Evolutionary conservation across 2,888 invertebrate genomes (phyloP), one percentile per base, ranked within the genome.

Genomic region (Heliconius aoede): DNA sequence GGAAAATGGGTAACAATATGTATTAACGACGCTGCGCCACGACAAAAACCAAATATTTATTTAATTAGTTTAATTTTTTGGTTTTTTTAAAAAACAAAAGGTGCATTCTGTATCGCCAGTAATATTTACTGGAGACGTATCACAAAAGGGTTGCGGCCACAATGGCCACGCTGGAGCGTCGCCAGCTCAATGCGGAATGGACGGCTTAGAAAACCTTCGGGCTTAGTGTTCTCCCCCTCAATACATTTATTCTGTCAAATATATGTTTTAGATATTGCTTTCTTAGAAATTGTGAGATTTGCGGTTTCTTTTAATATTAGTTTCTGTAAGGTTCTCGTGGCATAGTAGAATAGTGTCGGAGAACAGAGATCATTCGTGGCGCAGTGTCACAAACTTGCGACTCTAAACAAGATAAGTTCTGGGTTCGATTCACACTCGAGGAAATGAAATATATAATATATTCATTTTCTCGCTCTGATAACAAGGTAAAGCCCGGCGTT

Each of bases 81-180:
- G 32, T 24, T 46, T 46, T 46, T 51, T 74, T 74, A 67, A 67
- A 68, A 58, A 30, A 65, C 32, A 64, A 64, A 76, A 68, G 68
- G 46, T 72, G 65, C 76, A 78, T 72, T 72, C 36, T 62, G 60
- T 74, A 78, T 78, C 68, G 62, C 67, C 74, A 58, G 79, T 58
- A 77, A 81, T 79, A 81, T 75, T 79, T 79, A 79, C 81, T 79
- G 81, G 81, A 79, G 73, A 24, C 80, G 84, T 81, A 84, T 83
- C 82, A 82, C 83, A 83, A 84, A 82, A 76, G 78, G 51, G 68
- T 30, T 76, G 80, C 77, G 76, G 81, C 78, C 76, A 83, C 82
- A 81, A 82, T 83, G 78, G 79, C 79, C 80, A 75, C 77, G 76
- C 81, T 84, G 83, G 83, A 84, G 81, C 75, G 67, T 65, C 78